Conservation (phyloP, 2,888 invertebrate genomes). For the Clistopyga incitator region DNA sequence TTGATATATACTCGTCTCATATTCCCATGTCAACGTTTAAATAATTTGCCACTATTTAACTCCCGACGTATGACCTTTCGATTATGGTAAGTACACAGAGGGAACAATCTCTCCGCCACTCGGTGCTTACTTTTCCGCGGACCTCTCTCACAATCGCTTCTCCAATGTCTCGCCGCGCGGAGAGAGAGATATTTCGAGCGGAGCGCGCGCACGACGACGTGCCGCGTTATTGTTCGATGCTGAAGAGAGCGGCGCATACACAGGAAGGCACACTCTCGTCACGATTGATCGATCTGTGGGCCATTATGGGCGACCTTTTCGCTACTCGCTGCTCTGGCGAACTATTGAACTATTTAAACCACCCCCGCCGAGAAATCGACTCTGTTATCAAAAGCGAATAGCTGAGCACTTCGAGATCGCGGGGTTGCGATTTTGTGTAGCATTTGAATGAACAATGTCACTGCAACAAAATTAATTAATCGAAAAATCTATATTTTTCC, state of each 20-base stretch:
- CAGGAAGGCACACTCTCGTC: conserved; percentile 56
- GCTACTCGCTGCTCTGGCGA: conserved; percentile 19
- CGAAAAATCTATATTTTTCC: too few species aligned
- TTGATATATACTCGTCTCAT: conserved; percentile 44
- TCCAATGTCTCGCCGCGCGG: conserved; percentile 26
- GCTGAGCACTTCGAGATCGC: neutral
- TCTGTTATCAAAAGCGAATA: conserved; percentile 36
- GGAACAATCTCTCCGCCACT: conserved; percentile 38
- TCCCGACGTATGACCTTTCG: conserved; percentile 59
- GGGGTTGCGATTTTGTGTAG: neutral
- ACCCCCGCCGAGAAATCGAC: conserved; percentile 56
- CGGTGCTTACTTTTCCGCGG: conserved; percentile 48
- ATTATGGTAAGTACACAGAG: conserved; percentile 58
- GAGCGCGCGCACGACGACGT: conserved; percentile 7
- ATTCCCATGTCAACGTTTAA: conserved; percentile 66
- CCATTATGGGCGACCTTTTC: conserved; percentile 64
- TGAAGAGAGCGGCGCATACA: conserved; percentile 12
- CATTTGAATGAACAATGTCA: neutral
- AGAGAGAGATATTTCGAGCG: conserved; percentile 34
- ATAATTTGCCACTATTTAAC: conserved; percentile 68
- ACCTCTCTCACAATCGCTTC: conserved; percentile 52
- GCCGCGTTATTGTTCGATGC: conserved; percentile 26
- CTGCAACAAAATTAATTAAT: too few species aligned
- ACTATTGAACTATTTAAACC: conserved; percentile 19
- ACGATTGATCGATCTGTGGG: conserved; percentile 65